Evolutionary conservation across 2,113 vertebrate genomes (phyloP).

Genomic region (Hippocampus comes): DNA sequence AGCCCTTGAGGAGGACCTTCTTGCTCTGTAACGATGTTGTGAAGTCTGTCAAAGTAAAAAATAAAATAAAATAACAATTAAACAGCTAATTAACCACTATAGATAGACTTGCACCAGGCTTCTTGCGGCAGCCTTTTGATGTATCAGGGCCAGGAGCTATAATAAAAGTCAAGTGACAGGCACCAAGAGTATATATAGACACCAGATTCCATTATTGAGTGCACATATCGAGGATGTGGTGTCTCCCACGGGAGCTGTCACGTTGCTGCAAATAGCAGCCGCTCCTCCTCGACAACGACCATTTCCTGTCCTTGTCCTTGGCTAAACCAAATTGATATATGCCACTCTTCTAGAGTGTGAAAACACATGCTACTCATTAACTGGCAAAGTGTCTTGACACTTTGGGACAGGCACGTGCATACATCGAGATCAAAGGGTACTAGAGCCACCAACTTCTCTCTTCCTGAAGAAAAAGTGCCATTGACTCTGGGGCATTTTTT

Average conservation of each 20-base stretch:
- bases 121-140: conserved; percentile 51
- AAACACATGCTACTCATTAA: neutral
- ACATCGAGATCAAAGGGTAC: too few species aligned
- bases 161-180: conserved; percentile 51
- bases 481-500: neutral
- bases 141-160: conserved; percentile 54
- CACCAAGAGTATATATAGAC: conserved; percentile 61
- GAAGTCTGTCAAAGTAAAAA: neutral
- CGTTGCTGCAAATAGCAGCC: conserved; percentile 59
- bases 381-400: neutral
- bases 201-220: conserved; percentile 65
- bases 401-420: neutral
- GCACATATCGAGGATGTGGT: conserved; percentile 62
- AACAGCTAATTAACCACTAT: neutral
- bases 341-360: neutral
- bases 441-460: too few species aligned
- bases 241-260: conserved; percentile 55
- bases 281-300: conserved; percentile 48
- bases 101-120: conserved; percentile 17
- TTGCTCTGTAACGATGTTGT: neutral
- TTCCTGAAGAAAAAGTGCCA: neutral
- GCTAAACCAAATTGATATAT: conserved; percentile 20
- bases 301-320: conserved; percentile 42
- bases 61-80: neutral
- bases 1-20: neutral